These are phyloP conservation scores for Agrypnia vestita DNA, from an alignment of 1,140 invertebrate genomes.

Conservation along the genomic window DNA sequence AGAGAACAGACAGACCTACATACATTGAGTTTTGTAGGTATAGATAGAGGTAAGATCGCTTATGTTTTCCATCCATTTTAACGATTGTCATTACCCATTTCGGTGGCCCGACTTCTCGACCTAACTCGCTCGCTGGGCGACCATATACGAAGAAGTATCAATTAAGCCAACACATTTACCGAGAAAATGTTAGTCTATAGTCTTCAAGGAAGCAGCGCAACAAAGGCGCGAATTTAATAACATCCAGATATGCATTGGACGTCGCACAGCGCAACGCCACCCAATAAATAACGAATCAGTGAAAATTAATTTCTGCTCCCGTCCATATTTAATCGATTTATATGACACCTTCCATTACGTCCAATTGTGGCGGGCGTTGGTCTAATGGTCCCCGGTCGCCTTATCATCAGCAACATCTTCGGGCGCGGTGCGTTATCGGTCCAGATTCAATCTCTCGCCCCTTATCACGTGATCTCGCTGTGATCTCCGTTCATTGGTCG, in stretches of 20 bases:
- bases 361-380: slow-evolving; percentile 11
- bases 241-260: background rate
- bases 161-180: no score
- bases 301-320: background rate
- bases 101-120: no score
- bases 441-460: slow-evolving; percentile 6
- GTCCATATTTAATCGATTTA: slow-evolving; percentile 19
- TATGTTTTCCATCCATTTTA: no score
- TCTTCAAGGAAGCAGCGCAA: background rate
- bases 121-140: no score
- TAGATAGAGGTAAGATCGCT: no score
- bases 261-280: background rate
- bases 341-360: slow-evolving; percentile 12
- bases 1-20: no score
- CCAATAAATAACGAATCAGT: background rate
- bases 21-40: no score
- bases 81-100: no score
- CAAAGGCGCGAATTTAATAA: background rate
- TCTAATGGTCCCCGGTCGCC: background rate
- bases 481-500: background rate
- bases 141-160: no score
- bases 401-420: slow-evolving; percentile 12
- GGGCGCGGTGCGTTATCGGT: slow-evolving; percentile 24
- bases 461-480: slow-evolving; percentile 9
- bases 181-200: background rate